Conservation (phyloP, 2,888 invertebrate genomes). For the Sturmia bella region DNA sequence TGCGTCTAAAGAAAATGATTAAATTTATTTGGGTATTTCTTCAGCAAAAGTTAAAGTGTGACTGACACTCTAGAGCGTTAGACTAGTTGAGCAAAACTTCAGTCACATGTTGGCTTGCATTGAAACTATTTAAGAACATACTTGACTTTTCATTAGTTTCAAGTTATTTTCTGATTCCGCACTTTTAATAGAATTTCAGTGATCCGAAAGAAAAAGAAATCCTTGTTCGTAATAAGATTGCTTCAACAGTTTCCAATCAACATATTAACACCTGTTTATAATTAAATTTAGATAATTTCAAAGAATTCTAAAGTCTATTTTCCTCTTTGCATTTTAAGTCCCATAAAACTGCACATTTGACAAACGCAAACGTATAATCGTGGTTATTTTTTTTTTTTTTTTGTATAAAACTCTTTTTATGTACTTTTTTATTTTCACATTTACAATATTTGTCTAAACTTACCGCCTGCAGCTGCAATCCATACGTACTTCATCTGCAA, state of each 20-base stretch:
- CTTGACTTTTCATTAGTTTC: too few relatives aligned
- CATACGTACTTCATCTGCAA: slow-evolving; percentile 38
- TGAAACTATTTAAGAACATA: too few relatives aligned
- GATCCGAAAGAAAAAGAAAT: not conserved
- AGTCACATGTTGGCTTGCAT: too few relatives aligned
- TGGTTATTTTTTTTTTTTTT: slow-evolving; percentile 25
- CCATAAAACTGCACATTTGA: slow-evolving; percentile 41
- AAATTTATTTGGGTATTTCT: too few relatives aligned
- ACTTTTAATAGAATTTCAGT: not conserved
- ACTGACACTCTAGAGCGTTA: too few relatives aligned
- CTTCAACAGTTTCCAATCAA: slow-evolving; percentile 51
- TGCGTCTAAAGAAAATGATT: too few relatives aligned
- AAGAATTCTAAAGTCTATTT: slow-evolving; percentile 41
- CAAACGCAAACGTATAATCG: slow-evolving; percentile 47
- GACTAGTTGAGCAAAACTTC: too few relatives aligned
- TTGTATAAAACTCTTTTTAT: slow-evolving; percentile 7
- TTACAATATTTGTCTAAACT: slow-evolving; percentile 58
- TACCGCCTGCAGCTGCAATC: slow-evolving; percentile 67
- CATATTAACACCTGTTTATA: slow-evolving; percentile 64
- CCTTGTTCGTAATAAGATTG: slow-evolving; percentile 16
- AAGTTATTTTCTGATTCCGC: too few relatives aligned
- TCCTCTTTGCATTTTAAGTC: slow-evolving; percentile 7
- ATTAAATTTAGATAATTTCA: slow-evolving; percentile 58
- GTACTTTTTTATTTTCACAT: slow-evolving; percentile 3
- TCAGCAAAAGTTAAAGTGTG: too few relatives aligned